A percentile compares a stretch with the other conserved stretches of the same genome.
phyloP scores from a whole-genome alignment of 2,888 invertebrate genomes.

The Sepiola atlantica region DNA sequence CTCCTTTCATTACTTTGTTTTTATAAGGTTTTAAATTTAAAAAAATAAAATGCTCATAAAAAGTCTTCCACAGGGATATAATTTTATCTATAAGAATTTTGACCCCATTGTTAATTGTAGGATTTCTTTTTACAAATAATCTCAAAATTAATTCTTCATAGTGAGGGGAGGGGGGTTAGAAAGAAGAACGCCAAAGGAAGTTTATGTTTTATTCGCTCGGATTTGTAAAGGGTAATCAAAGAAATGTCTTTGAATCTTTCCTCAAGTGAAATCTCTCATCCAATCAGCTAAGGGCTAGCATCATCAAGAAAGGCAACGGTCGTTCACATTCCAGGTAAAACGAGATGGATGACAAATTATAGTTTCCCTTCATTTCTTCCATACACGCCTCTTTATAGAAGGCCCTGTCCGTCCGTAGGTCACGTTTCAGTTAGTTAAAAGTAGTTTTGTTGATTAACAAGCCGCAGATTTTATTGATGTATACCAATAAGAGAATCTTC shows the following conservation, averaged over 20 bases:
- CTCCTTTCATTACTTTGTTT: background rate
- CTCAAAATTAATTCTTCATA: no score
- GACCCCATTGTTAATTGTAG: background rate
- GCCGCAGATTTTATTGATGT: no score
- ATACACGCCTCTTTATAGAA: background rate
- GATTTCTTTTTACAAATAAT: no score
- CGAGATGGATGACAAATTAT: background rate
- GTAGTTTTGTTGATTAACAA: no score
- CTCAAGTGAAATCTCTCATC: background rate
- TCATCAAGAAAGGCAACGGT: background rate
- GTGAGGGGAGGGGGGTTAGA: no score
- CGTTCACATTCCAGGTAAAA: conserved; percentile 32
- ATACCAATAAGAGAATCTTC: no score
- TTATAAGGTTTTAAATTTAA: background rate
- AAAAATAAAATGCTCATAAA: background rate
- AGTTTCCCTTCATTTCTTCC: background rate
- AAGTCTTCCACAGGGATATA: background rate
- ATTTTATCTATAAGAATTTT: background rate
- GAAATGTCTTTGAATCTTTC: background rate
- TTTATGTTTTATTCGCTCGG: no score
- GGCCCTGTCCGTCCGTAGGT: background rate
- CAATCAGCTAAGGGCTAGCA: background rate
- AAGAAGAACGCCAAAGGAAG: no score
- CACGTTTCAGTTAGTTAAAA: no score
- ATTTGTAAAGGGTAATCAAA: background rate